A percentile compares a stretch with the other conserved stretches of the same genome.
These are phyloP conservation scores for Crambe crambe DNA, from an alignment of 37 sponge, comb jelly and placozoan genomes.

Conservation along the genomic window DNA sequence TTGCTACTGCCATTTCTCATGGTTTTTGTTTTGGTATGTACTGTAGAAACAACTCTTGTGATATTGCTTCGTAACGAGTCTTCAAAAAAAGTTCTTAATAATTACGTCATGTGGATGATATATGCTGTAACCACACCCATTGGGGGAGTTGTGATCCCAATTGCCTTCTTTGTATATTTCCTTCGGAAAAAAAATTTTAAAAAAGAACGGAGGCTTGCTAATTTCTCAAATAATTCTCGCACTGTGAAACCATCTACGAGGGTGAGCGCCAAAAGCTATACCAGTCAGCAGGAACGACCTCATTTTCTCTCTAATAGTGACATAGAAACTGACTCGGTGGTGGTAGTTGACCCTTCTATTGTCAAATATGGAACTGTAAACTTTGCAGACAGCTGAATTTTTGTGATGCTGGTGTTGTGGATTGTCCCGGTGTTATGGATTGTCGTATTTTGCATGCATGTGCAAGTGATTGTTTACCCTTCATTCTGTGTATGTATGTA, in stretches of 20 bases:
- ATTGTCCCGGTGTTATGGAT: no score
- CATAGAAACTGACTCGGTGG: no score
- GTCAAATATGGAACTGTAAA: no score
- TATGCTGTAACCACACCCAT: constrained; percentile 20
- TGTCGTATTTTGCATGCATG: no score
- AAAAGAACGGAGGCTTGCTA: neutral
- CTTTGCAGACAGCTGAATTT: no score
- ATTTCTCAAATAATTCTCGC: neutral
- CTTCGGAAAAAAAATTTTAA: neutral
- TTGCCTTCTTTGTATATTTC: constrained; percentile 3
- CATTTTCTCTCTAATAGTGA: neutral
- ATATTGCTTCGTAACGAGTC: neutral
- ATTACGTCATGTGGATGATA: neutral
- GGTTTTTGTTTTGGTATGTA: neutral
- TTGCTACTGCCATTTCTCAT: neutral
- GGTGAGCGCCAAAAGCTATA: neutral
- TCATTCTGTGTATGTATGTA: no score
- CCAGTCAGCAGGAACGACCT: neutral
- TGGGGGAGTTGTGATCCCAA: constrained; percentile 5
- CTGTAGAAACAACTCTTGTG: neutral
- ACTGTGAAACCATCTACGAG: neutral
- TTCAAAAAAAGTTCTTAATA: neutral
- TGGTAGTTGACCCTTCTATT: no score
- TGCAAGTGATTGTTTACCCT: no score
- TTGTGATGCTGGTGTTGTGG: no score